phyloP scores from a whole-genome alignment of 2,888 invertebrate genomes.

The Ametastegia equiseti region DNA sequence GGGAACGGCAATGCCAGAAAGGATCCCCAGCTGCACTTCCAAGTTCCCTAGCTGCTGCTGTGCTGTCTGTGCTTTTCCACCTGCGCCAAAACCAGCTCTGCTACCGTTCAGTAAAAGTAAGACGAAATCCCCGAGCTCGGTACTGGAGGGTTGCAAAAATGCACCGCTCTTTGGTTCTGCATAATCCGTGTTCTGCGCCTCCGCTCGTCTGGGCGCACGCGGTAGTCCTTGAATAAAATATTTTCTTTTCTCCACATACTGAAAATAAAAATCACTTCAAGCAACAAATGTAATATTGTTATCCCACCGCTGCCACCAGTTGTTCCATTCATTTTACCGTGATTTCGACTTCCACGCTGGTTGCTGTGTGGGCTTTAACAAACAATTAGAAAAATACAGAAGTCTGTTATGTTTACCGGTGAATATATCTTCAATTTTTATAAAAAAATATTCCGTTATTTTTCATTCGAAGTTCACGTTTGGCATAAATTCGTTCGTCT shows the following conservation, averaged over 20 bases:
- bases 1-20: too few species aligned
- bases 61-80: neutral
- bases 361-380: too few species aligned
- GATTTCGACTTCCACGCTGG: too few species aligned
- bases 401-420: too few species aligned
- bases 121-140: slow-evolving; percentile 16
- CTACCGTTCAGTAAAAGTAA: slow-evolving; percentile 16
- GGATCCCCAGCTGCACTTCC: slow-evolving; percentile 22
- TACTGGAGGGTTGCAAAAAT: neutral
- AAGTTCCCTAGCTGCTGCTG: neutral
- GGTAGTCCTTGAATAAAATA: slow-evolving; percentile 34
- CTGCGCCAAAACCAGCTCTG: slow-evolving; percentile 25
- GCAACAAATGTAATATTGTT: neutral
- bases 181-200: slow-evolving; percentile 20
- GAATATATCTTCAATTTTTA: too few species aligned
- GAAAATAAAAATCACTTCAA: neutral
- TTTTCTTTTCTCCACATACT: neutral
- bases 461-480: too few species aligned
- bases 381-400: too few species aligned
- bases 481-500: too few species aligned
- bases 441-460: too few species aligned
- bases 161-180: slow-evolving; percentile 36
- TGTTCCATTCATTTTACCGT: neutral
- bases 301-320: neutral
- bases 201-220: too few species aligned